These are phyloP conservation scores for Setophaga coronata DNA, from an alignment of 2,113 vertebrate genomes.

Conservation along the genomic window DNA sequence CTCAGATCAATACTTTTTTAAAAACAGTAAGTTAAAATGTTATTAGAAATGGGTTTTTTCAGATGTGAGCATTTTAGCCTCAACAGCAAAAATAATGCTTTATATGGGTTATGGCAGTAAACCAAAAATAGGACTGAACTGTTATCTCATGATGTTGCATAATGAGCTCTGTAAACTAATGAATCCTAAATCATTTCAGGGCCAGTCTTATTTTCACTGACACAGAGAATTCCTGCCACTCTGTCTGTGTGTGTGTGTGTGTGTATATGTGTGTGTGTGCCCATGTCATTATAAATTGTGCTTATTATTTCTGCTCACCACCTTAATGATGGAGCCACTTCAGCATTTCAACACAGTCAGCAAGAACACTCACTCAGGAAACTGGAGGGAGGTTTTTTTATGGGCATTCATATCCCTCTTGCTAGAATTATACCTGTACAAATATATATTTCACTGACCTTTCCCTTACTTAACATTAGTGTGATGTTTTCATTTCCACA, in stretches of 20 bases:
- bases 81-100: background rate
- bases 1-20: background rate
- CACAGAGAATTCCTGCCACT: background rate
- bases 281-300: background rate
- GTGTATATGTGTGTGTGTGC: background rate
- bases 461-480: background rate
- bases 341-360: background rate
- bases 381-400: background rate
- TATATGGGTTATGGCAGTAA: background rate
- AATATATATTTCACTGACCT: background rate
- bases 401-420: background rate
- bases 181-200: background rate
- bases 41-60: background rate
- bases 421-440: background rate
- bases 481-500: background rate
- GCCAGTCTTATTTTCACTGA: background rate
- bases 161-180: constrained; percentile 47
- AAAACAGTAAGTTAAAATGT: background rate
- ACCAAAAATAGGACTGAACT: background rate
- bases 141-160: background rate
- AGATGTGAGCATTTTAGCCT: background rate
- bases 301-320: background rate
- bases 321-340: background rate
- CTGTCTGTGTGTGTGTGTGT: background rate
- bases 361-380: background rate